phyloP scores from a whole-genome alignment of 2,113 vertebrate genomes.

The Osmerus mordax region DNA sequence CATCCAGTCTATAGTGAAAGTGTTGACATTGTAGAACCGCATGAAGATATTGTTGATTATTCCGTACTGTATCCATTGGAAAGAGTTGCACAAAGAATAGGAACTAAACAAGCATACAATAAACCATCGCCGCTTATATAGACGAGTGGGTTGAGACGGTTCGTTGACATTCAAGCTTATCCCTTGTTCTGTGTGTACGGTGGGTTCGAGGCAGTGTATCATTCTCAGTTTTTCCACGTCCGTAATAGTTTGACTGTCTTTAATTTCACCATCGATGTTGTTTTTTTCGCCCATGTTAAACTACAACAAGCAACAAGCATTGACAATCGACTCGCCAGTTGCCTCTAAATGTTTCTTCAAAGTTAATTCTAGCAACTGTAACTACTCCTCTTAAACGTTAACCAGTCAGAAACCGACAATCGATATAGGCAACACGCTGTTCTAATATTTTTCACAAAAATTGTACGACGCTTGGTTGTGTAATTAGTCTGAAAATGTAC shows the following conservation, averaged over 20 bases:
- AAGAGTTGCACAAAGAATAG: conserved; percentile 91
- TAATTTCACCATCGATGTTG: neutral
- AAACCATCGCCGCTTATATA: conserved; percentile 83
- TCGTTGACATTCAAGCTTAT: neutral
- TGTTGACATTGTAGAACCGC: conserved; percentile 79
- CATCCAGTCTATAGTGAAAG: conserved; percentile 91
- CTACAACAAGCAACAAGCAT: no score
- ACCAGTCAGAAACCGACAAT: neutral
- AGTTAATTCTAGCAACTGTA: neutral
- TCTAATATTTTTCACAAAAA: no score
- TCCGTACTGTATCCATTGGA: conserved; percentile 95
- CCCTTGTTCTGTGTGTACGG: neutral
- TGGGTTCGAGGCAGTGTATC: conserved; percentile 8
- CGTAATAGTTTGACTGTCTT: conserved; percentile 1
- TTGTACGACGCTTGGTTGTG: no score
- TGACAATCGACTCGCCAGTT: no score
- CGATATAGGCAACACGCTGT: neutral
- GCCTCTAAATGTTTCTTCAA: no score
- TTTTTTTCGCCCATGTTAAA: conserved; percentile 52
- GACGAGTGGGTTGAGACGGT: conserved; percentile 42
- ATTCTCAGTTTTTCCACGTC: conserved; percentile 29
- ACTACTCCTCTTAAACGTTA: neutral
- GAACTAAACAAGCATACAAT: conserved; percentile 87
- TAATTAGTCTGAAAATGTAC: no score
- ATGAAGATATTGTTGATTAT: conserved; percentile 87